Evolutionary conservation across 2,888 invertebrate genomes (phyloP), one percentile per base, ranked within the genome.

Genomic region (Argyra leucocephala): DNA sequence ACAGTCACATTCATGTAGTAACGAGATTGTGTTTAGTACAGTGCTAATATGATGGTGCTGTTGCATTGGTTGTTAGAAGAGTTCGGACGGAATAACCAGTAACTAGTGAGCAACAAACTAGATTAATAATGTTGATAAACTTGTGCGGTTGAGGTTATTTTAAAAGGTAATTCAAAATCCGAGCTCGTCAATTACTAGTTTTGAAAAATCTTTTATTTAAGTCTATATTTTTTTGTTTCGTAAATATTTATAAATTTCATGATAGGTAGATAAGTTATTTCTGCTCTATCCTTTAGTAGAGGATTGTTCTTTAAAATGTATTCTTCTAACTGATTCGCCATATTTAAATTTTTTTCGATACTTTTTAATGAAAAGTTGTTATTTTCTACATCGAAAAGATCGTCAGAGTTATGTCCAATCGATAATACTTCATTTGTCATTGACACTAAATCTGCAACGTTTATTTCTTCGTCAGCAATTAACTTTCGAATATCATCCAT

Each of bases 401-500:
- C 61, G 26, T 61, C 61, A 61, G 61, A 61, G 21, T 10, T 31
- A 61, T 61, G 21, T 61, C 31, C 61, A 61, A 61, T 31, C 10
- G 61, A 21, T 61, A 61, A 61, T 21, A 60, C 60, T 60, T 60
- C 60, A 24, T 22, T 60, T 60, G 60, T 60, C 24, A 60, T 60
- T 60, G 24, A 5, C 60, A 61, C 22, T 9, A 57, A 61, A 65
- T 63, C 63, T 66, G 63, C 63, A 61, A 63, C 65, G 63, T 61
- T 65, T 65, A 65, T 65, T 66, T 66, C 66, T 15, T 66, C 61
- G 57, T 66, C 63, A 63, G 57, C 63, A 63, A 65, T 63, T 65
- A 65, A 57, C 60, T 65, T 57, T 62, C 36, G 37, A 57, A 63
- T 36, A 64, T 64, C 61, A 36, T 63, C 36, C 36, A 66, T 61